A percentile compares a stretch with the other conserved stretches of the same genome.
Evolutionary conservation across 2,797 vertebrate species (phyloP).

Genomic region (Glossophaga mutica): DNA sequence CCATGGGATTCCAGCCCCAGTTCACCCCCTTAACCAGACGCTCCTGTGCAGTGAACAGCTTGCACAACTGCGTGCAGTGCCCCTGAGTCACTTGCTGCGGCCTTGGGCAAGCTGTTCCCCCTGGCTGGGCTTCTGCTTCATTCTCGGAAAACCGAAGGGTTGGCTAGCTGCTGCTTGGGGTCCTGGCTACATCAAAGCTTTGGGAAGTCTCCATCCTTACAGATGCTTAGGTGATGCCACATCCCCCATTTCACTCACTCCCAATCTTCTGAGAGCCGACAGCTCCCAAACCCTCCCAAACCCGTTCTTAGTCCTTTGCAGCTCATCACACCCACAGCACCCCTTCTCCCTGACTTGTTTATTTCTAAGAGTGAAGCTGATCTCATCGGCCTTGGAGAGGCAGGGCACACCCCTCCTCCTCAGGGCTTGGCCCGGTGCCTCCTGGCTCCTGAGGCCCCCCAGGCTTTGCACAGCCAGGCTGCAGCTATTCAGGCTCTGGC

Average conservation of each 20-base stretch:
- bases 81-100: background rate
- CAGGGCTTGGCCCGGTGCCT: conserved; percentile 17
- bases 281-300: conserved; percentile 44
- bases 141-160: background rate
- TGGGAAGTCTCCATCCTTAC: background rate
- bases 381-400: conserved; percentile 51
- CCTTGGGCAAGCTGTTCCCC: background rate
- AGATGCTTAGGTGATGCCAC: background rate
- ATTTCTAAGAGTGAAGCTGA: conserved; percentile 68
- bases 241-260: background rate
- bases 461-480: background rate
- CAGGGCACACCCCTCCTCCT: conserved; percentile 47
- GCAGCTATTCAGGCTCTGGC: background rate
- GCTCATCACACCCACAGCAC: background rate
- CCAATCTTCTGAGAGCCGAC: background rate
- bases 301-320: background rate
- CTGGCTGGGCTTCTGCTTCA: background rate
- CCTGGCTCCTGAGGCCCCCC: background rate
- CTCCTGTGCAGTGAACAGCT: background rate
- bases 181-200: background rate
- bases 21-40: background rate
- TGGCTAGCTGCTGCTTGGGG: background rate
- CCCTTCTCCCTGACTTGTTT: conserved; percentile 33
- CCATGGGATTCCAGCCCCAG: background rate
- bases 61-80: background rate